phyloP scores from a whole-genome alignment of 2,888 invertebrate species.

The Phyllotreta cruciferae region DNA sequence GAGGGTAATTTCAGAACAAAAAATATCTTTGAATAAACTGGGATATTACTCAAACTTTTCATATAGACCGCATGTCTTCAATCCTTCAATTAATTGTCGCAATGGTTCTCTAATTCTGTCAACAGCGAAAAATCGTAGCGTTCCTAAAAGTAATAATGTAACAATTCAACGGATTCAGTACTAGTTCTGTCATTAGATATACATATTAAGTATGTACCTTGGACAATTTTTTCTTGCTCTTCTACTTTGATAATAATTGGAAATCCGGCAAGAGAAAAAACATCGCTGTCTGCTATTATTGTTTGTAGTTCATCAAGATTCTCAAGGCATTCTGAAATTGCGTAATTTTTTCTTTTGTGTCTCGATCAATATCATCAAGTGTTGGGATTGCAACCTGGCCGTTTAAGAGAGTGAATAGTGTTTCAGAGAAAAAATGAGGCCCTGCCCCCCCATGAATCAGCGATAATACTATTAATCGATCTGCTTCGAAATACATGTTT shows the following conservation, averaged over 20 bases:
- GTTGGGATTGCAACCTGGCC: conserved; percentile 18
- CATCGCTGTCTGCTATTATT: conserved; percentile 6
- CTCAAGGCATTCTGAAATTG: background rate
- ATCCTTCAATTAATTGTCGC: background rate
- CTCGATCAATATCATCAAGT: conserved; percentile 26
- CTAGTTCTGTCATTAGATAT: no score
- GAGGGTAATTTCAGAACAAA: background rate
- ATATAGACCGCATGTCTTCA: background rate
- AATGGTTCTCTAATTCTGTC: background rate
- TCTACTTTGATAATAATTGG: no score
- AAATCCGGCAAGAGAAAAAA: conserved; percentile 31
- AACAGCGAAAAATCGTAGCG: background rate
- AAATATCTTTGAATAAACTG: conserved; percentile 14
- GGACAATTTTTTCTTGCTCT: no score
- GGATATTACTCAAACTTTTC: conserved; percentile 1
- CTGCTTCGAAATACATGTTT: conserved; percentile 38
- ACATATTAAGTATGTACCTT: conserved; percentile 12
- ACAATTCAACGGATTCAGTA: no score
- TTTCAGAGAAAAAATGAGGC: conserved; percentile 37
- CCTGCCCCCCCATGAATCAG: conserved; percentile 39
- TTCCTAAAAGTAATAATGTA: conserved; percentile 8
- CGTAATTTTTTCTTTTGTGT: conserved; percentile 18
- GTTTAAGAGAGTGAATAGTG: conserved; percentile 28
- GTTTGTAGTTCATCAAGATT: background rate
- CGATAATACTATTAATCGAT: conserved; percentile 36